Conservation (phyloP, 2,888 invertebrate genomes). For the Oscheius sp. region DNA sequence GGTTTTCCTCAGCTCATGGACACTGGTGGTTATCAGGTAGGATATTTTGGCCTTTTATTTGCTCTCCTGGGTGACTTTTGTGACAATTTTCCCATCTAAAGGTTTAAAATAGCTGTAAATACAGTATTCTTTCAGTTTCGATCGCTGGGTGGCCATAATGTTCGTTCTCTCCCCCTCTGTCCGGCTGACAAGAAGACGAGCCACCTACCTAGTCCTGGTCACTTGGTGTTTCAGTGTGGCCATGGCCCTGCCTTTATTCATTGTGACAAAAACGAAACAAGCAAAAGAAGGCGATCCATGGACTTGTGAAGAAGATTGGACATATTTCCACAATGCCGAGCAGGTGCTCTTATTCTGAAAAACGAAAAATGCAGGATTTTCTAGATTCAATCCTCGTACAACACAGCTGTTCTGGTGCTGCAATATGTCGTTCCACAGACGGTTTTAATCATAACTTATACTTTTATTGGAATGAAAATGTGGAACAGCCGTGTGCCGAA, state of each 20-base stretch:
- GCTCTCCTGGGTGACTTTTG: too few species aligned
- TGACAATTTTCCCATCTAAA: too few species aligned
- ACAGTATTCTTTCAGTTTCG: constrained; percentile 59
- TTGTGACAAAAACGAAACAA: constrained; percentile 55
- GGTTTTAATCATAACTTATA: constrained; percentile 71
- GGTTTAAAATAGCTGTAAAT: too few species aligned
- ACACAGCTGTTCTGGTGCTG: constrained; percentile 63
- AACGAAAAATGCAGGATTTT: not conserved
- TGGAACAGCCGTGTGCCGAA: constrained; percentile 71
- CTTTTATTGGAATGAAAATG: constrained; percentile 71
- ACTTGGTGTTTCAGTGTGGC: constrained; percentile 69
- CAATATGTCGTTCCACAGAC: constrained; percentile 72
- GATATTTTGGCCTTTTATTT: not conserved
- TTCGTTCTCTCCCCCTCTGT: constrained; percentile 69
- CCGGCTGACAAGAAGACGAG: constrained; percentile 61
- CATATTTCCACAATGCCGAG: constrained; percentile 33
- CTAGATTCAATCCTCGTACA: constrained; percentile 60
- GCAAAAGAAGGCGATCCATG: constrained; percentile 40
- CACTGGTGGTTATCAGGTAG: constrained; percentile 74
- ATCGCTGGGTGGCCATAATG: constrained; percentile 72
- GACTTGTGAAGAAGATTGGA: constrained; percentile 68
- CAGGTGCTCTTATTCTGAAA: constrained; percentile 21
- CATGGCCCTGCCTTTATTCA: constrained; percentile 68
- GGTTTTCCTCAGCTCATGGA: constrained; percentile 75
- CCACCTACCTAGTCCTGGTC: constrained; percentile 62